Conservation (phyloP, 2,888 invertebrate genomes). For the Pecten maximus region DNA sequence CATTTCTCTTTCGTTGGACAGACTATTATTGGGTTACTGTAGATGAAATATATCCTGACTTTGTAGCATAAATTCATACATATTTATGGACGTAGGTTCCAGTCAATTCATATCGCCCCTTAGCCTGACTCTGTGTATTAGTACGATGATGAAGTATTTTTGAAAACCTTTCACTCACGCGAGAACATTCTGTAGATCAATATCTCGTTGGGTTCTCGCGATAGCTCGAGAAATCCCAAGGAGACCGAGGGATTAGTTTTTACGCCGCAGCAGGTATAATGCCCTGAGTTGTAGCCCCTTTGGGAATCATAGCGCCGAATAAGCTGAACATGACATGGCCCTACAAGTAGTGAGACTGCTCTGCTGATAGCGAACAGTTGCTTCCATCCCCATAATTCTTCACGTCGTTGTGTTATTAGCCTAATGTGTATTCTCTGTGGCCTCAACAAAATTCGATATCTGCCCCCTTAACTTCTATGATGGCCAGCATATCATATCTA, state of each 20-base stretch:
- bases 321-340: constrained; percentile 21
- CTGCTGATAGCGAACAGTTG: constrained; percentile 12
- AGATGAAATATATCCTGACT: constrained; percentile 25
- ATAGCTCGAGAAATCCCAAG: constrained; percentile 25
- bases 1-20: background rate
- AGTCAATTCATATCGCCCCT: constrained; percentile 30
- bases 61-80: constrained; percentile 12
- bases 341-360: constrained; percentile 28
- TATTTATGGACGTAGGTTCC: constrained; percentile 31
- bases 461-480: constrained; percentile 13
- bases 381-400: constrained; percentile 23
- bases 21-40: background rate
- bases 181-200: constrained; percentile 26
- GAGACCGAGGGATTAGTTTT: constrained; percentile 33
- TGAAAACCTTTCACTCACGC: constrained; percentile 35
- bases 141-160: constrained; percentile 18
- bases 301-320: constrained; percentile 12
- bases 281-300: constrained; percentile 17
- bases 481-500: background rate
- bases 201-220: constrained; percentile 32
- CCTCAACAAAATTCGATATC: constrained; percentile 20
- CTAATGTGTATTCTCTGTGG: constrained; percentile 30
- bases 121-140: constrained; percentile 12
- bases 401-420: constrained; percentile 29
- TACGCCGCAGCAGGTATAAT: constrained; percentile 33